Percentiles rank a stretch among this genome's conserved stretches.
phyloP scores from a whole-genome alignment of 2,797 vertebrate species.

The Taeniopygia guttata region DNA sequence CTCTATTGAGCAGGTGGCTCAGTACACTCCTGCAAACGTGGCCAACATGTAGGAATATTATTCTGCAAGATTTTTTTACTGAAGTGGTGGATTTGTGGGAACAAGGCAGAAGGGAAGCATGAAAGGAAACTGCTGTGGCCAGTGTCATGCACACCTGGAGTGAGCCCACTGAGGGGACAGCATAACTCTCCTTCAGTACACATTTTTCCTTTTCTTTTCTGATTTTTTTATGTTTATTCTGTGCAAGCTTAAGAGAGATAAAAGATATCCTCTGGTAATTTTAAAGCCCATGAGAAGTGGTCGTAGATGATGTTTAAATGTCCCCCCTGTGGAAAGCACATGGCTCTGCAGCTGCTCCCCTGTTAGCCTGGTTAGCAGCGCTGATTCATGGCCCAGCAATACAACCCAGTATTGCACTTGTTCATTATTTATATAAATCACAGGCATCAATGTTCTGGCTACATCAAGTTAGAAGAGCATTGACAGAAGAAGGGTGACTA shows the following conservation, averaged over 20 bases:
- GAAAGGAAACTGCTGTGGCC: background rate
- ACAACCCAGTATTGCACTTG: background rate
- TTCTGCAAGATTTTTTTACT: background rate
- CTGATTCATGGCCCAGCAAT: background rate
- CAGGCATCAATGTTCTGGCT: background rate
- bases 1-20: background rate
- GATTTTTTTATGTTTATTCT: background rate
- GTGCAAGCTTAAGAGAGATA: background rate
- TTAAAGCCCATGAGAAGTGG: background rate
- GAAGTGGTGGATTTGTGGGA: background rate
- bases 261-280: background rate
- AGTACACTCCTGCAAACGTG: background rate
- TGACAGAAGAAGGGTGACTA: background rate
- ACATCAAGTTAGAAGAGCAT: background rate
- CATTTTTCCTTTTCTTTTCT: background rate
- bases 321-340: background rate
- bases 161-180: background rate
- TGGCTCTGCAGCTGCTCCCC: slow-evolving; percentile 1
- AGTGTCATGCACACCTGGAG: rapidly evolving
- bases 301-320: background rate
- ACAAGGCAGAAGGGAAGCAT: background rate
- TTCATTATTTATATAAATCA: slow-evolving; percentile 24
- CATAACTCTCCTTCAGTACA: background rate
- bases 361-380: background rate
- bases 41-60: background rate